These are phyloP conservation scores for Sebastolobus altivelis DNA, from an alignment of 2,797 vertebrate species.

Conservation along the genomic window DNA sequence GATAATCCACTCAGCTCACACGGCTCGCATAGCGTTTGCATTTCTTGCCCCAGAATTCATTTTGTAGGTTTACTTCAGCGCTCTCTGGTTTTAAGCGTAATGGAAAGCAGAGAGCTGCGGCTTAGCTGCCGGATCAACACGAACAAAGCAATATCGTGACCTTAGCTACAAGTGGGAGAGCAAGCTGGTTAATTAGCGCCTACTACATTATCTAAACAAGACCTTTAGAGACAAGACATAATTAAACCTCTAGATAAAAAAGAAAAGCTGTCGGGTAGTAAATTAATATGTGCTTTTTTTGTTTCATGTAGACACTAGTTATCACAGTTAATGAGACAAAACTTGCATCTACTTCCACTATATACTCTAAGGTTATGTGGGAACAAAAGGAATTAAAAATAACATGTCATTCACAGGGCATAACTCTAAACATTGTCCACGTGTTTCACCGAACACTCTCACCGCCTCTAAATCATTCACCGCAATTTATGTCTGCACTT, in stretches of 20 bases:
- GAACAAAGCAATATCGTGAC: conserved; percentile 75
- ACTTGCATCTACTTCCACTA: not conserved
- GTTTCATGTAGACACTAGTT: conserved; percentile 12
- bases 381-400: conserved; percentile 30
- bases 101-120: conserved; percentile 67
- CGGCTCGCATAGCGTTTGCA: conserved; percentile 70
- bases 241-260: conserved; percentile 68
- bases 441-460: conserved; percentile 37
- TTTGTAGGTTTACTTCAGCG: conserved; percentile 76
- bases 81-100: conserved; percentile 68
- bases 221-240: conserved; percentile 58
- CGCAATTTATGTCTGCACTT: conserved; percentile 52
- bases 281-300: conserved; percentile 45
- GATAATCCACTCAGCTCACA: conserved; percentile 83
- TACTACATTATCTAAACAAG: conserved; percentile 70
- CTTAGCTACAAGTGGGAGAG: conserved; percentile 61
- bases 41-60: conserved; percentile 79
- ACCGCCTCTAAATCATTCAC: conserved; percentile 66
- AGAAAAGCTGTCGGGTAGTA: conserved; percentile 31
- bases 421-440: conserved; percentile 38
- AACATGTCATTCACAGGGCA: conserved; percentile 39
- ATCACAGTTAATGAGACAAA: conserved; percentile 14
- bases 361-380: not conserved
- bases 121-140: conserved; percentile 69
- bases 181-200: conserved; percentile 69